Percentiles rank a stretch among this genome's conserved stretches.
Conservation (phyloP, 1,140 invertebrate species). For the Prorops nasuta region DNA sequence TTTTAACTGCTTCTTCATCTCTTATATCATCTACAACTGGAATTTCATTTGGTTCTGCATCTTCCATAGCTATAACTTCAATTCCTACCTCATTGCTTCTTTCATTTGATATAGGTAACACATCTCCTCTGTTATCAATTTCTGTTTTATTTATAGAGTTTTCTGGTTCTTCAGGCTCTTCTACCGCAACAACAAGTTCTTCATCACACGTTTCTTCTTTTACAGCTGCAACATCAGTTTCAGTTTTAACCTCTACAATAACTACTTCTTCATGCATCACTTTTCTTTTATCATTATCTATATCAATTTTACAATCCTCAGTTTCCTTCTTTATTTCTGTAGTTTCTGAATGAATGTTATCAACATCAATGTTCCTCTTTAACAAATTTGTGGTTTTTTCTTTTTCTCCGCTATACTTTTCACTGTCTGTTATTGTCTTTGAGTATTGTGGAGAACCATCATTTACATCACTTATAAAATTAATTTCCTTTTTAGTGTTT, state of each 20-base stretch:
- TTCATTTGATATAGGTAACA: not conserved
- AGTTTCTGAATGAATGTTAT: conserved; percentile 12
- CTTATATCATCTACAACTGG: conserved; percentile 7
- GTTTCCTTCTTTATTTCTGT: conserved; percentile 4
- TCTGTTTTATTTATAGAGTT: not conserved
- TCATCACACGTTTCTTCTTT: too few relatives aligned
- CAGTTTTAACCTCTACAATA: not conserved
- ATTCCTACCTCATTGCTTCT: not conserved
- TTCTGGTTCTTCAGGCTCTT: not conserved
- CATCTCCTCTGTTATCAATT: not conserved
- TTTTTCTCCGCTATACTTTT: conserved; percentile 22
- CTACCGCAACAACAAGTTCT: too few relatives aligned
- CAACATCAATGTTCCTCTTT: conserved; percentile 23
- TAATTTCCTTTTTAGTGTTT: conserved; percentile 13
- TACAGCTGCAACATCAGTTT: not conserved
- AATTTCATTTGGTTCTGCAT: not conserved
- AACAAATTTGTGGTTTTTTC: conserved; percentile 15
- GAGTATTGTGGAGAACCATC: not conserved
- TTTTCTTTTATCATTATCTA: too few relatives aligned
- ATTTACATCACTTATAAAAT: conserved; percentile 1
- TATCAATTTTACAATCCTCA: too few relatives aligned
- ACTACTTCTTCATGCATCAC: not conserved
- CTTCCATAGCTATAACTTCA: not conserved
- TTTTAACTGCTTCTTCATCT: conserved; percentile 1
- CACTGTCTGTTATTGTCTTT: not conserved